Evolutionary conservation across 2,888 invertebrate species (phyloP).

Genomic region (Mallateleia sp.): DNA sequence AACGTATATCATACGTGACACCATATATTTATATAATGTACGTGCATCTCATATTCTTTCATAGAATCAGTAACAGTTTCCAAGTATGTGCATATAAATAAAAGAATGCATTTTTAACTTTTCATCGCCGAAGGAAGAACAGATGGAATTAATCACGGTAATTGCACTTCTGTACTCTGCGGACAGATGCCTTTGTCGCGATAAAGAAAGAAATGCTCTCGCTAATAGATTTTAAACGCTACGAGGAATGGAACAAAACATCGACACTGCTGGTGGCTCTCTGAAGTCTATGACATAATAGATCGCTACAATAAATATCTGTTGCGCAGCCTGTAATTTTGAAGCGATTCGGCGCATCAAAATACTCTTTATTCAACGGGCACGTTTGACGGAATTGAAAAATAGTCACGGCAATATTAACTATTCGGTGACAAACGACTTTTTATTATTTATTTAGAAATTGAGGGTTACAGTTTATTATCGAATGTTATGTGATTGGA

Average conservation of each 20-base stretch:
- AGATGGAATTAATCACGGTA: slow-evolving; percentile 17
- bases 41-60: background rate
- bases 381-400: background rate
- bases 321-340: slow-evolving; percentile 26
- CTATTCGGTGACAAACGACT: background rate
- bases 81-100: background rate
- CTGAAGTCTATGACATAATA: slow-evolving; percentile 38
- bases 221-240: slow-evolving; percentile 31
- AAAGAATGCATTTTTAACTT: slow-evolving; percentile 11
- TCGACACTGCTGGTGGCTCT: slow-evolving; percentile 9
- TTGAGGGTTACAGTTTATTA: background rate
- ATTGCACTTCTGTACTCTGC: background rate
- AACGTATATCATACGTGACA: slow-evolving; percentile 38
- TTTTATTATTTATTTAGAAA: slow-evolving; percentile 15
- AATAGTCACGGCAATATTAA: slow-evolving; percentile 15
- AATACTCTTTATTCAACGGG: slow-evolving; percentile 6
- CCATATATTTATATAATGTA: slow-evolving; percentile 45
- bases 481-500: background rate
- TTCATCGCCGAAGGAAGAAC: background rate
- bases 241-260: slow-evolving; percentile 25
- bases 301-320: slow-evolving; percentile 31
- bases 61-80: slow-evolving; percentile 25
- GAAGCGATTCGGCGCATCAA: slow-evolving; percentile 15
- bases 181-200: background rate
- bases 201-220: slow-evolving; percentile 5